Percentiles rank a stretch among this genome's conserved stretches.
Conservation (phyloP, 2,113 vertebrate species). For the Eulemur macaco region DNA sequence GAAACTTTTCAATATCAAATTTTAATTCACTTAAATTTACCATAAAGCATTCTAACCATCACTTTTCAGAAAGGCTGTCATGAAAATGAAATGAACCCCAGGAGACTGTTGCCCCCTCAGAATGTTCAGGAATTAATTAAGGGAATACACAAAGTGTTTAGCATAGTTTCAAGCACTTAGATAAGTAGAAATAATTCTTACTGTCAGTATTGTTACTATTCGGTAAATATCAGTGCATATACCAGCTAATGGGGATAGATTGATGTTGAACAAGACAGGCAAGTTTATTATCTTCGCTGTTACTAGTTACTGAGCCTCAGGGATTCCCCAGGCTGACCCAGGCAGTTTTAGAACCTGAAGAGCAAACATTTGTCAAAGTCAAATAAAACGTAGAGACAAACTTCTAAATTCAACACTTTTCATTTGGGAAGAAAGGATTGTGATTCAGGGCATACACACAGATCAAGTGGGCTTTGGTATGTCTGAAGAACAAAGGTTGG, state of each 20-base stretch:
- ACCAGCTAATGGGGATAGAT: neutral
- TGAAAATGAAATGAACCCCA: neutral
- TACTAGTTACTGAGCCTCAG: neutral
- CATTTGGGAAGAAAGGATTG: neutral
- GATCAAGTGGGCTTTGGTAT: neutral
- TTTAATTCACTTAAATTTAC: constrained; percentile 9
- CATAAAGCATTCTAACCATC: neutral
- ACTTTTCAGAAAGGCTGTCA: neutral
- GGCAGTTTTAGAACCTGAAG: neutral
- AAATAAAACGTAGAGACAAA: neutral
- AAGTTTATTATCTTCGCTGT: neutral
- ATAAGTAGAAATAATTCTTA: neutral
- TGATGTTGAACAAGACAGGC: neutral
- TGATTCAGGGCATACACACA: neutral
- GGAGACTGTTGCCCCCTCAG: neutral
- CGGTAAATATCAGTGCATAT: neutral
- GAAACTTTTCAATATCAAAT: neutral
- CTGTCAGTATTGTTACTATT: neutral
- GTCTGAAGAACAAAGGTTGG: neutral
- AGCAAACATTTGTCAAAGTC: neutral
- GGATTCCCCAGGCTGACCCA: neutral
- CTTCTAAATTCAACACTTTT: neutral
- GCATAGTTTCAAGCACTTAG: neutral
- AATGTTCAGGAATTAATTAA: neutral
- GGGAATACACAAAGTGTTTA: neutral